Percentiles rank a stretch among this genome's conserved stretches.
Conservation (phyloP, 2,888 invertebrate species). For the Nebria brevicollis region DNA sequence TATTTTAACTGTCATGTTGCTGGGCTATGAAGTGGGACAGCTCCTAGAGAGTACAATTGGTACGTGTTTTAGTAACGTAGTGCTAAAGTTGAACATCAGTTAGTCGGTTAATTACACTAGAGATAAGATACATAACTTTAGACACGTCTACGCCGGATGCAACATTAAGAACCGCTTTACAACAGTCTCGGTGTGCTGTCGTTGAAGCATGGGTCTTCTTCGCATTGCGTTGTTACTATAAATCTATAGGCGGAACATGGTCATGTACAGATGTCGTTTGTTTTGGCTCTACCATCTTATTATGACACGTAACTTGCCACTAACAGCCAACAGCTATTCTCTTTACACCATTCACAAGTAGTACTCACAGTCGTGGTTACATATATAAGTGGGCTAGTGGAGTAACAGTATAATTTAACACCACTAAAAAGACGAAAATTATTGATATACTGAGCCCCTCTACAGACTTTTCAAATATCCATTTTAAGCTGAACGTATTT, state of each 20-base stretch:
- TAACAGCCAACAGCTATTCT: background rate
- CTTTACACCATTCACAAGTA: background rate
- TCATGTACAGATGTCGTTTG: constrained; percentile 16
- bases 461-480: too few species aligned
- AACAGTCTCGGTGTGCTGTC: constrained; percentile 23
- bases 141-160: constrained; percentile 30
- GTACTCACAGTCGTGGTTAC: background rate
- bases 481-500: too few species aligned
- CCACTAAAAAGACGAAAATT: too few species aligned
- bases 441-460: too few species aligned
- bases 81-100: constrained; percentile 22
- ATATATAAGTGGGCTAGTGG: background rate
- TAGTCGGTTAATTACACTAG: constrained; percentile 25
- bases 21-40: background rate
- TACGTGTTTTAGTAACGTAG: constrained; percentile 15
- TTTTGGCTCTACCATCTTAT: background rate
- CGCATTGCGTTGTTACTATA: constrained; percentile 10
- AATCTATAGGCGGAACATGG: constrained; percentile 7
- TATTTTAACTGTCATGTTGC: background rate
- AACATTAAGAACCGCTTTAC: constrained; percentile 29
- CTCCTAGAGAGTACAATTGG: constrained; percentile 1
- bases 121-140: constrained; percentile 34
- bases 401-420: too few species aligned
- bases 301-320: background rate
- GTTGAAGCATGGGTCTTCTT: constrained; percentile 11